A percentile compares a stretch with the other conserved stretches of the same genome.
phyloP scores from a whole-genome alignment of 2,888 invertebrate genomes.

The Pristionchus exspectatus region DNA sequence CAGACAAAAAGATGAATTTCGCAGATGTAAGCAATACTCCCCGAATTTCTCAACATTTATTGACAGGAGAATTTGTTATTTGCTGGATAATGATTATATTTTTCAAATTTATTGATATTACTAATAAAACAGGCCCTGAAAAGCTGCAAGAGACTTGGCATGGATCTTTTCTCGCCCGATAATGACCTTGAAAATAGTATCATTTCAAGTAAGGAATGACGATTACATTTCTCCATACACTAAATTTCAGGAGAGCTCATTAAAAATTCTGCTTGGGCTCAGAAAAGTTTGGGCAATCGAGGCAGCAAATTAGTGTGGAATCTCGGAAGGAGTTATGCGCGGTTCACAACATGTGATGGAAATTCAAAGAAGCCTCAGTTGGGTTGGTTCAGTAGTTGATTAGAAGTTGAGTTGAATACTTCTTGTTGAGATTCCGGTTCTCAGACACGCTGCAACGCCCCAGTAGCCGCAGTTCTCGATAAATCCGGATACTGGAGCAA shows the following conservation, averaged over 20 bases:
- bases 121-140: no score
- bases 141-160: background rate
- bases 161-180: background rate
- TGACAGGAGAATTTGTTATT: no score
- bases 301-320: background rate
- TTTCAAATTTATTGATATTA: no score
- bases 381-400: background rate
- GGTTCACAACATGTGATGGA: background rate
- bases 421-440: background rate
- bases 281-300: background rate
- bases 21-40: background rate
- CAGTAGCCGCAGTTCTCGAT: background rate
- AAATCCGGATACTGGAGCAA: background rate
- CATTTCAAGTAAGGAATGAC: background rate
- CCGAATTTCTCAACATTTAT: background rate
- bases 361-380: background rate
- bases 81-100: no score
- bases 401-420: background rate
- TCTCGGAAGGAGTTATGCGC: background rate
- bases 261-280: background rate
- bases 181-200: background rate
- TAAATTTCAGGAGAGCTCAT: background rate
- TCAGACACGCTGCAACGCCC: background rate
- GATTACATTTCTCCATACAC: no score
- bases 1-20: background rate